These are phyloP conservation scores for Varroa destructor DNA, from an alignment of 1,140 invertebrate species.

Conservation along the genomic window DNA sequence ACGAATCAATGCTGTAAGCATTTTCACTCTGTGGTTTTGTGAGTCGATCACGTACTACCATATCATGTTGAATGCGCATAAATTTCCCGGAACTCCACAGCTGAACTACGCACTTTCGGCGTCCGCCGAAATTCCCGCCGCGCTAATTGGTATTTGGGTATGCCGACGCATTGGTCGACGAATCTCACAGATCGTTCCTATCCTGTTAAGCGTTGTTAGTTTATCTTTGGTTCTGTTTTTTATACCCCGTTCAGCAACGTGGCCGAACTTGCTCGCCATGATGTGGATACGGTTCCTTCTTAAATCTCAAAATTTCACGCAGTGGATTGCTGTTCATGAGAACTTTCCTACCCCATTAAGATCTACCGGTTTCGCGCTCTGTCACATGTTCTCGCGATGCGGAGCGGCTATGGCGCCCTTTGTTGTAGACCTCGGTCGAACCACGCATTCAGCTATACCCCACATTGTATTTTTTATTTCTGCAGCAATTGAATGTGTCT, in stretches of 20 bases:
- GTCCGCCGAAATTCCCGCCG: slow-evolving; percentile 10
- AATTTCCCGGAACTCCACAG: slow-evolving; percentile 8
- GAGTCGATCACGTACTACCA: slow-evolving; percentile 21
- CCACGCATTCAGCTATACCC: slow-evolving; percentile 8
- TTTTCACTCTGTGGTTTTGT: slow-evolving; percentile 13
- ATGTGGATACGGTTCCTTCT: slow-evolving; percentile 24
- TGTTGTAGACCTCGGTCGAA: neutral
- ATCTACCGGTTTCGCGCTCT: slow-evolving; percentile 6
- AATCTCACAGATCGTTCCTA: neutral
- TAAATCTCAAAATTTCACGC: slow-evolving; percentile 21
- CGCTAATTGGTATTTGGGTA: slow-evolving; percentile 10
- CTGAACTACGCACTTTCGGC: slow-evolving; percentile 11
- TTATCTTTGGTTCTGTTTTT: neutral
- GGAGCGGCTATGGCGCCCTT: slow-evolving; percentile 9
- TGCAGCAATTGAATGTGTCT: neutral
- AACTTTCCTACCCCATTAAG: slow-evolving; percentile 5
- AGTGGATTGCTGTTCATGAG: slow-evolving; percentile 18
- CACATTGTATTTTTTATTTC: slow-evolving; percentile 8
- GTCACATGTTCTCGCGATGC: slow-evolving; percentile 19
- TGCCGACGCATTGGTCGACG: slow-evolving; percentile 11
- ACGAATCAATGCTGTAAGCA: neutral
- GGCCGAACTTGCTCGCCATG: slow-evolving; percentile 3
- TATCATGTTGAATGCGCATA: slow-evolving; percentile 21
- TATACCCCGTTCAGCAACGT: neutral
- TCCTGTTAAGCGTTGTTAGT: neutral